Conservation (phyloP, 2,888 invertebrate genomes). For the Heliconius erato region DNA sequence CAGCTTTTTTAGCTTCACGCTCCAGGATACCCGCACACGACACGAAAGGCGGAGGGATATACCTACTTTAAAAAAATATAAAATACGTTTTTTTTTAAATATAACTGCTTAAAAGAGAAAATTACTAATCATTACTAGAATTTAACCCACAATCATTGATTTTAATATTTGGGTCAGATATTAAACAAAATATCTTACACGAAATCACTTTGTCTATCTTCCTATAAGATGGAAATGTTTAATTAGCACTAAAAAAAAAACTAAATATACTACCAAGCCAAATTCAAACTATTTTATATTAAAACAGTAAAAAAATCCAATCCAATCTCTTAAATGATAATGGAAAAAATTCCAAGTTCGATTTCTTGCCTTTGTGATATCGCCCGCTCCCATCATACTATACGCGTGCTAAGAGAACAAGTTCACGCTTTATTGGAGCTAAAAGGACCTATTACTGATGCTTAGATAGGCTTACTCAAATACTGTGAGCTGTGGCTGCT, state of each 20-base stretch:
- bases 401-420: slow-evolving; percentile 8
- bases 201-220: too few relatives aligned
- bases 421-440: slow-evolving; percentile 26
- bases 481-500: neutral
- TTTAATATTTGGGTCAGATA: too few relatives aligned
- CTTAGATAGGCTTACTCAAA: too few relatives aligned
- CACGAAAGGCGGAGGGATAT: too few relatives aligned
- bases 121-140: neutral
- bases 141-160: neutral
- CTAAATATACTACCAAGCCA: neutral
- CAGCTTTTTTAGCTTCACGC: too few relatives aligned
- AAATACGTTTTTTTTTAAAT: neutral
- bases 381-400: neutral
- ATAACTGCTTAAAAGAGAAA: neutral
- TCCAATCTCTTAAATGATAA: neutral
- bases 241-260: neutral
- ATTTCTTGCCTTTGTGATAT: slow-evolving; percentile 5
- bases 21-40: too few relatives aligned
- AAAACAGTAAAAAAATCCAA: neutral
- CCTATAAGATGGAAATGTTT: neutral
- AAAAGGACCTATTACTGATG: neutral
- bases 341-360: slow-evolving; percentile 1
- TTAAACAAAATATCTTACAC: neutral
- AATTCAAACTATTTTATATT: neutral
- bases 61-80: neutral